Percentiles rank a stretch among this genome's conserved stretches.
Evolutionary conservation across 2,797 vertebrate genomes (phyloP).

Genomic region (Trachops cirrhosus): DNA sequence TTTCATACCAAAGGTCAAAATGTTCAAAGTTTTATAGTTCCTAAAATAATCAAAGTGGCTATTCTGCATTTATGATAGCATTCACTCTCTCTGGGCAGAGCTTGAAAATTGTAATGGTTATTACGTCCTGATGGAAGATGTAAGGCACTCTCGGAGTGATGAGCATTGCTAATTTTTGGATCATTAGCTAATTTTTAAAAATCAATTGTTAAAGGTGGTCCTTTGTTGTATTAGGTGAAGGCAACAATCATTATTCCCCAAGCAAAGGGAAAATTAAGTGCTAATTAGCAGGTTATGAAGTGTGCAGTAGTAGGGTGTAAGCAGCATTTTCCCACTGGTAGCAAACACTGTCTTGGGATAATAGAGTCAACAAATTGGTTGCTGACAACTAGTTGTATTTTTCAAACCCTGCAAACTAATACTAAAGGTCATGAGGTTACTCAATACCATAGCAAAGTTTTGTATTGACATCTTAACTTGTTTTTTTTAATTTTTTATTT

Average conservation of each 20-base stretch:
- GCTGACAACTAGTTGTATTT: constrained; percentile 29
- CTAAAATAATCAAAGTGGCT: constrained; percentile 25
- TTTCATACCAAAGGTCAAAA: constrained; percentile 17
- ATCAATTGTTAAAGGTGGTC: constrained; percentile 23
- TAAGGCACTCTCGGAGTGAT: background rate
- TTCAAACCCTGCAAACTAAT: background rate
- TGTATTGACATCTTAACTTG: constrained; percentile 2
- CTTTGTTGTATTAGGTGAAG: constrained; percentile 46
- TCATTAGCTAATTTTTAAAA: constrained; percentile 47
- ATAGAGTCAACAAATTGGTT: constrained; percentile 37
- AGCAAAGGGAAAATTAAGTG: constrained; percentile 43
- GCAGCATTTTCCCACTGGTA: constrained; percentile 18
- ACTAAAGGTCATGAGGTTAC: background rate
- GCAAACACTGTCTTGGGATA: background rate
- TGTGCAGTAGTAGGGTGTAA: constrained; percentile 10
- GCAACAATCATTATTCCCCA: constrained; percentile 22
- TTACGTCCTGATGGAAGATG: background rate
- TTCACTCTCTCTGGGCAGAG: background rate
- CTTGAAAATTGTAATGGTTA: background rate
- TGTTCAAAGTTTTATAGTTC: background rate
- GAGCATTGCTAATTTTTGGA: constrained; percentile 23
- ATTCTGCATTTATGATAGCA: background rate
- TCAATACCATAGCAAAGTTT: background rate
- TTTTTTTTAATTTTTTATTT: no score
- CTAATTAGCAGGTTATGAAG: constrained; percentile 53